Evolutionary conservation across 2,113 vertebrate genomes (phyloP).

Genomic region (Austrofundulus limnaeus): DNA sequence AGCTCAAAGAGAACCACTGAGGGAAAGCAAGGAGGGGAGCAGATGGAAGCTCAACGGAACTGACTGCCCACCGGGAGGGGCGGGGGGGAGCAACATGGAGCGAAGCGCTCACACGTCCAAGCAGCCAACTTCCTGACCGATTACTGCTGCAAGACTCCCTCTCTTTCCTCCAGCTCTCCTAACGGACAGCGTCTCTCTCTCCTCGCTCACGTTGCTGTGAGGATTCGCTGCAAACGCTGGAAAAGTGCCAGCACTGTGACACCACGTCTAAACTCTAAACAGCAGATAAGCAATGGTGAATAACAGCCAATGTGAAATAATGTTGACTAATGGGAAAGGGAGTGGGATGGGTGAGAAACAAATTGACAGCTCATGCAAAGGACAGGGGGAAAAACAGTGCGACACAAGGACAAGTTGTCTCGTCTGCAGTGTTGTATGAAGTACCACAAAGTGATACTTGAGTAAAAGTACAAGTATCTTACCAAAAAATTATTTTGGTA

Average conservation of each 20-base stretch:
- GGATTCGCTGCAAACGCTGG: constrained; percentile 56
- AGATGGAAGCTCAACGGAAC: constrained; percentile 65
- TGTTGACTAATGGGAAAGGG: constrained; percentile 18
- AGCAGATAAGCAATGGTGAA: neutral
- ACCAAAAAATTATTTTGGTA: no score
- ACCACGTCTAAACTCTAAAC: neutral
- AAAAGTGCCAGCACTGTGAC: constrained; percentile 63
- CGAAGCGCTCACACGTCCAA: constrained; percentile 59
- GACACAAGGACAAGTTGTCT: constrained; percentile 32
- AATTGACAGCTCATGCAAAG: constrained; percentile 15
- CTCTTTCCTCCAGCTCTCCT: constrained; percentile 18
- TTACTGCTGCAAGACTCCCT: constrained; percentile 68
- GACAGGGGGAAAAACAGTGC: constrained; percentile 4
- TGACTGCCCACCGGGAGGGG: constrained; percentile 64
- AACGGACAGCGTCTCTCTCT: constrained; percentile 19
- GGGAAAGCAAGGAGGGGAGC: constrained; percentile 36
- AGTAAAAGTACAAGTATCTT: no score
- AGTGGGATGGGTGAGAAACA: constrained; percentile 14
- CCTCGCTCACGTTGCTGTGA: constrained; percentile 37
- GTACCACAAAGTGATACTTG: no score
- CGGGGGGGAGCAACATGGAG: constrained; percentile 28
- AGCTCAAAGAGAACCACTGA: constrained; percentile 59
- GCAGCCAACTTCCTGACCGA: constrained; percentile 74
- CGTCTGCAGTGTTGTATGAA: no score
- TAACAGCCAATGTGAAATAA: constrained; percentile 7